Evolutionary conservation across 2,113 vertebrate genomes (phyloP), one percentile per base, ranked within the genome.

Genomic region (Sardina pilchardus): DNA sequence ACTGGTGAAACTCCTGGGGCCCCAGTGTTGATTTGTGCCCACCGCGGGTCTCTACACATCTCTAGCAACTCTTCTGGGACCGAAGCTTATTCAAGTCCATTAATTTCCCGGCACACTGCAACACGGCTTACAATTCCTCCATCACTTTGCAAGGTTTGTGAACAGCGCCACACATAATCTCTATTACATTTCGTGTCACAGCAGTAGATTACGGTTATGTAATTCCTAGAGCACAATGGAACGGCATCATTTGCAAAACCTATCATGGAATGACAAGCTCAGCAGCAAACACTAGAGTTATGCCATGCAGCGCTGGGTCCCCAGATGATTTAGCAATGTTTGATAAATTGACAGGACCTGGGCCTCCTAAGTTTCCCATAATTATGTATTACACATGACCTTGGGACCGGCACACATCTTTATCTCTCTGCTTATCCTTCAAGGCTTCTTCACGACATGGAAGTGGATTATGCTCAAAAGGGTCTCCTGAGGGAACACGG

Each of bases 51-150:
- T 87, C 85, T 86, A 5, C 12, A 83, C 85, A 84, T 85, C 87
- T 82, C 48, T 84, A 56, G 85, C 71, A 78, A 82, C 56, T 86
- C 90, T 83, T 84, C 30, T 45, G 90, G 89, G 90, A 89, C 81
- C 86, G 4, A 4, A 86, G 85, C 47, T 53, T 63, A 90, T 87
- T 88, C 36, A 53, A 88, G 82, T 78, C 78, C 81, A 84, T 91
- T 89, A 47, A 87, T 89, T 86, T 87, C 84, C 85, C 12, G 36
- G 30, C 34, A 59, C 53, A 34, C 48, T 87, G 82, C 89, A 45
- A 39, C 86, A 42, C 21, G 81, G 59, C 87, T 81, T 12, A n/a
- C 56, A 84, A 44, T 84, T 71, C 56, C 36, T 84, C 87, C 85
- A 85, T 91, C 86, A 85, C 81, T 71, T 83, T 53, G 10, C 42